phyloP scores from a whole-genome alignment of 2,113 vertebrate species.

The Eulacestoma nigropectus region DNA sequence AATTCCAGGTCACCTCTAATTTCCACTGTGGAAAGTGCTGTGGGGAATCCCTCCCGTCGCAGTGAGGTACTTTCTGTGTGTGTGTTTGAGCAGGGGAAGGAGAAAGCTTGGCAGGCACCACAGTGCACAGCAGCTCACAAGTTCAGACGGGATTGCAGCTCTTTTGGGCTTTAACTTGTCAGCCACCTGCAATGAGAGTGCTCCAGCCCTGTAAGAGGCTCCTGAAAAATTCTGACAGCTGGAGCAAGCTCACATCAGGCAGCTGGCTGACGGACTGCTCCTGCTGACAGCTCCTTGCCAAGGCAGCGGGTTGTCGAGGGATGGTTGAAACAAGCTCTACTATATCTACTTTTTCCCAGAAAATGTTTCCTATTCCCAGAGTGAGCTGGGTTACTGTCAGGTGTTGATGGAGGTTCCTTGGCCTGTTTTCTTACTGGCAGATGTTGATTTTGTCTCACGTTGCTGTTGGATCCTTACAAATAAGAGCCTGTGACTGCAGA shows the following conservation, averaged over 20 bases:
- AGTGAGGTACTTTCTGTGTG: not conserved
- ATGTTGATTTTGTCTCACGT: not conserved
- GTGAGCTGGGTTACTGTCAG: not conserved
- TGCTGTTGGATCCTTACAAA: not conserved
- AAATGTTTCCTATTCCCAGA: not conserved
- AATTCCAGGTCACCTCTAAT: not conserved
- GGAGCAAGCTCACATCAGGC: not conserved
- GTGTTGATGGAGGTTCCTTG: not conserved
- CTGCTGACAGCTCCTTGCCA: not conserved
- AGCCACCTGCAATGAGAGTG: not conserved
- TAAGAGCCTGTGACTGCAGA: not conserved
- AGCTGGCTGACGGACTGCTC: not conserved
- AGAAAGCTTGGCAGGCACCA: not conserved
- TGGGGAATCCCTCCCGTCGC: not conserved
- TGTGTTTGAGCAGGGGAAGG: not conserved
- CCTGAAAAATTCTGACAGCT: not conserved
- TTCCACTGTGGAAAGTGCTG: not conserved
- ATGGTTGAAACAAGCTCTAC: not conserved
- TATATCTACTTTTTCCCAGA: not conserved
- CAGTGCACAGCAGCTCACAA: accelerated
- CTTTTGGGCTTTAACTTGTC: not conserved
- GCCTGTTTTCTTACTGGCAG: not conserved
- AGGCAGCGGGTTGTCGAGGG: accelerated
- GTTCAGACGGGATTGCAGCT: not conserved
- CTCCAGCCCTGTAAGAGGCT: not conserved